A percentile compares a stretch with the other conserved stretches of the same genome.
phyloP scores from a whole-genome alignment of 2,113 vertebrate species.

The Callopanchax toddi region DNA sequence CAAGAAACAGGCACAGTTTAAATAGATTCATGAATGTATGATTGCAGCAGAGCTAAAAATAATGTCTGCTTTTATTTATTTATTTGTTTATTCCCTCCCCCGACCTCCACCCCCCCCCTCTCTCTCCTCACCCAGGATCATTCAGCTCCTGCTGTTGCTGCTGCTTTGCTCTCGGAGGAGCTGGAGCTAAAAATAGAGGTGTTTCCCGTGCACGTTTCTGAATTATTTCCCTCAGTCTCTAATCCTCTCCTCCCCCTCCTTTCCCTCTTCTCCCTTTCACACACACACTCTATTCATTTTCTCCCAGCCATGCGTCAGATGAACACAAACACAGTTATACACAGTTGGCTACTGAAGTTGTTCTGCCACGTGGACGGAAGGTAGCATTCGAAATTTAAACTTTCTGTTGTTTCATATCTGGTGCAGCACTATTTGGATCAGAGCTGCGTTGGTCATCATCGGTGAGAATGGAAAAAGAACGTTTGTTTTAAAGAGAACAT shows the following conservation, averaged over 20 bases:
- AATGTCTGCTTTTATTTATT: conserved; percentile 43
- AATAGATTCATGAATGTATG: conserved; percentile 62
- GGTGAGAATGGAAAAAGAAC: neutral
- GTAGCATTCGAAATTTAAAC: conserved; percentile 9
- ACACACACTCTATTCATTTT: conserved; percentile 18
- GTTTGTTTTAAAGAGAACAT: neutral
- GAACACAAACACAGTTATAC: conserved; percentile 19
- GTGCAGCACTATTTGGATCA: neutral
- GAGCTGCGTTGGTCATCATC: conserved; percentile 3
- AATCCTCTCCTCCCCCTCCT: conserved; percentile 22
- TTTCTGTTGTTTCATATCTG: conserved; percentile 12
- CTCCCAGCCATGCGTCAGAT: conserved; percentile 31
- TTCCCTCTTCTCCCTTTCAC: conserved; percentile 4
- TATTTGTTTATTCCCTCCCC: conserved; percentile 40
- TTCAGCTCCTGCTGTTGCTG: conserved; percentile 64
- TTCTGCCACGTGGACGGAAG: conserved; percentile 24
- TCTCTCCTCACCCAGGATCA: conserved; percentile 44
- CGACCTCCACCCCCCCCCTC: neutral
- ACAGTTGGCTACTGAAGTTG: conserved; percentile 26
- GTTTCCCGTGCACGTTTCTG: conserved; percentile 69
- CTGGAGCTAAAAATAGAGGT: conserved; percentile 73
- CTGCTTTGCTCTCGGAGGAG: conserved; percentile 53
- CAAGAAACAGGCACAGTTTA: conserved; percentile 42
- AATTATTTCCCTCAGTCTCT: conserved; percentile 55
- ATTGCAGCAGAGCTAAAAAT: conserved; percentile 64